Evolutionary conservation across 2,888 invertebrate genomes (phyloP).

Genomic region (Thecophora atra): DNA sequence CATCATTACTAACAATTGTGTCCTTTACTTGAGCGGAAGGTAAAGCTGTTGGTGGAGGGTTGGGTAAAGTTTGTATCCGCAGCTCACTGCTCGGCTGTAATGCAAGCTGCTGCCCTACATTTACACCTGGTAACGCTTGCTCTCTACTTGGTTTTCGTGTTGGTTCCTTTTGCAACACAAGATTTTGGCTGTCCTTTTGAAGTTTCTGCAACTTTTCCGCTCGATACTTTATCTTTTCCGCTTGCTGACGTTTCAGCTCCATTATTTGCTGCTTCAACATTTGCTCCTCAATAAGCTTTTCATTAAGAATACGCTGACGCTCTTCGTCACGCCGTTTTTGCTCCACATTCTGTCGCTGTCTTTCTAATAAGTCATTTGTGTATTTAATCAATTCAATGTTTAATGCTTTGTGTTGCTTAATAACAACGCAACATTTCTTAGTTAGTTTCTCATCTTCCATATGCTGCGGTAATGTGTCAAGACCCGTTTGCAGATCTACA

Average conservation of each 20-base stretch:
- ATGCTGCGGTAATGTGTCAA: neutral
- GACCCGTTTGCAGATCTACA: neutral
- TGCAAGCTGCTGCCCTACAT: neutral
- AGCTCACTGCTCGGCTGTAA: neutral
- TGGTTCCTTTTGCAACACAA: neutral
- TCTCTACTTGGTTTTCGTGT: neutral
- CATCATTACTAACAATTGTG: neutral
- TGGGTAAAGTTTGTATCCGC: neutral
- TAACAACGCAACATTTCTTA: constrained; percentile 35
- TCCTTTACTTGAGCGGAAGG: neutral
- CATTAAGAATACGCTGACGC: constrained; percentile 16
- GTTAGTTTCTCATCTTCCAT: constrained; percentile 31
- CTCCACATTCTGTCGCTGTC: constrained; percentile 36
- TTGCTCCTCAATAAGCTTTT: constrained; percentile 30
- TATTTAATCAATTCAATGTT: constrained; percentile 13
- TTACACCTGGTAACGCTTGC: neutral
- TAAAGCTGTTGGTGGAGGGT: neutral
- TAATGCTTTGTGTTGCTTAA: constrained; percentile 32
- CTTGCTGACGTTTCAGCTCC: constrained; percentile 35
- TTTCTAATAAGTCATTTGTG: constrained; percentile 36
- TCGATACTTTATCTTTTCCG: constrained; percentile 8
- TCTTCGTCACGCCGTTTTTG: constrained; percentile 24
- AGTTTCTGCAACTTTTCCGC: neutral
- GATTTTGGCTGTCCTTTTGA: neutral
- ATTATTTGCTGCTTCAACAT: constrained; percentile 32